A percentile compares a stretch with the other conserved stretches of the same genome.
Conservation (phyloP, 2,888 invertebrate species). For the Coleophora deauratella region DNA sequence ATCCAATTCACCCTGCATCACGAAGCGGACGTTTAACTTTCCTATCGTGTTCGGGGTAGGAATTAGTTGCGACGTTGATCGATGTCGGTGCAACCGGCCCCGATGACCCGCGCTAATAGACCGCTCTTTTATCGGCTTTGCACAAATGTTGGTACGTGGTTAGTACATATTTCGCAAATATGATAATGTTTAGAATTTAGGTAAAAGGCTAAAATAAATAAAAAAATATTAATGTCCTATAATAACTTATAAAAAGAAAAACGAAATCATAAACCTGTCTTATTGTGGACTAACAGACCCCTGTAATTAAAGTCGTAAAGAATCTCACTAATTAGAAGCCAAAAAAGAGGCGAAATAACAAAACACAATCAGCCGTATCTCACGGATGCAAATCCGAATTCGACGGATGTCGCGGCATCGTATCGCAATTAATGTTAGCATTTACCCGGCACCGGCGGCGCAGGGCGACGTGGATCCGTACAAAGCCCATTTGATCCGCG, state of each 20-base stretch:
- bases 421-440: constrained; percentile 65
- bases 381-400: constrained; percentile 27
- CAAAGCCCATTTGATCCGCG: constrained; percentile 61
- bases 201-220: too few relatives aligned
- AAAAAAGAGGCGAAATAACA: too few relatives aligned
- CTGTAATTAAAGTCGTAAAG: too few relatives aligned
- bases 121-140: constrained; percentile 16
- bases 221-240: too few relatives aligned
- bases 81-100: constrained; percentile 25
- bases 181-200: too few relatives aligned
- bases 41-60: constrained; percentile 32
- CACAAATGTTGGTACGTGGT: too few relatives aligned
- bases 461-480: constrained; percentile 16
- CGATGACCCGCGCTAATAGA: constrained; percentile 21
- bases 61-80: constrained; percentile 40
- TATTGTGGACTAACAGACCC: too few relatives aligned
- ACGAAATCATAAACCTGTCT: too few relatives aligned
- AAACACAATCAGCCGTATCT: constrained; percentile 8
- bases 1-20: constrained; percentile 32
- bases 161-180: too few relatives aligned
- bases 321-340: too few relatives aligned
- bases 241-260: too few relatives aligned
- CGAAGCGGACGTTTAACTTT: constrained; percentile 33
- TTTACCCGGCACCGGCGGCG: constrained; percentile 5
- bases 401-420: constrained; percentile 36